These are phyloP conservation scores for Halesus radiatus DNA, from an alignment of 1,140 invertebrate genomes.

Conservation along the genomic window DNA sequence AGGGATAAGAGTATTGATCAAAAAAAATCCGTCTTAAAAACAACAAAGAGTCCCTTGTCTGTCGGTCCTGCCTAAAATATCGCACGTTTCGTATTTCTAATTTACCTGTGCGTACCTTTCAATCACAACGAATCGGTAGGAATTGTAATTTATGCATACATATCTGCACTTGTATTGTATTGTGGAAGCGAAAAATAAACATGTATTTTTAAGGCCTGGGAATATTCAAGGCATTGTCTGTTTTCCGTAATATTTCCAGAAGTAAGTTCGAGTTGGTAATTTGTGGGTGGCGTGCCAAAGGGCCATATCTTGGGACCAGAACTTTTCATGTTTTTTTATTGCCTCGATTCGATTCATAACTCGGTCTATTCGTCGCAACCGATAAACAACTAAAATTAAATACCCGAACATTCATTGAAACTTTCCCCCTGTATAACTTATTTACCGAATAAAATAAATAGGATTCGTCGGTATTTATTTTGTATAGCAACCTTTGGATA, in stretches of 20 bases:
- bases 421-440: conserved; percentile 37
- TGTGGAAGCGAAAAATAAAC: conserved; percentile 4
- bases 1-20: conserved; percentile 48
- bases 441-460: conserved; percentile 38
- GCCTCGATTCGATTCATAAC: conserved; percentile 48
- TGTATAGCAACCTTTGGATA: conserved; percentile 28
- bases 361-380: conserved; percentile 39
- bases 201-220: conserved; percentile 32
- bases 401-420: conserved; percentile 40
- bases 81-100: conserved; percentile 57
- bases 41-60: conserved; percentile 40
- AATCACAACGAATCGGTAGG: conserved; percentile 11
- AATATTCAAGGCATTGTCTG: conserved; percentile 49
- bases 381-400: conserved; percentile 44
- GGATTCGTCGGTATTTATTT: conserved; percentile 23
- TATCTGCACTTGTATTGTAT: not conserved
- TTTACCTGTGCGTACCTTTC: conserved; percentile 51
- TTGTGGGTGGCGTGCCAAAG: conserved; percentile 37
- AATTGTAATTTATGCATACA: conserved; percentile 44
- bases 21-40: conserved; percentile 42
- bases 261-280: conserved; percentile 24
- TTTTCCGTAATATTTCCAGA: conserved; percentile 34
- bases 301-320: conserved; percentile 34
- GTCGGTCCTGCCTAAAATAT: conserved; percentile 41
- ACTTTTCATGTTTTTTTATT: conserved; percentile 49